These are phyloP conservation scores for Nanorana parkeri DNA, from an alignment of 2,113 vertebrate species.

Conservation along the genomic window DNA sequence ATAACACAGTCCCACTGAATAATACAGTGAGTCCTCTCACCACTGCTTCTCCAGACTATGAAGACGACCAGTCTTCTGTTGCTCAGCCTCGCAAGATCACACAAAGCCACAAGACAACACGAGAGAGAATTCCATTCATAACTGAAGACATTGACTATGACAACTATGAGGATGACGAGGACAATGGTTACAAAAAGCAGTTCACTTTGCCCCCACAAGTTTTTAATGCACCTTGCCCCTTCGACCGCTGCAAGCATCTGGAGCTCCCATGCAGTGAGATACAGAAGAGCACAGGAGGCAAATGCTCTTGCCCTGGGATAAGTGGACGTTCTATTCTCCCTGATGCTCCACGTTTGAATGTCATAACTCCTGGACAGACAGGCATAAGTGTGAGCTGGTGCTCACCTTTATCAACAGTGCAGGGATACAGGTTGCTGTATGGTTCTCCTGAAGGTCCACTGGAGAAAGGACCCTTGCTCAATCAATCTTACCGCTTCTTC, in stretches of 20 bases:
- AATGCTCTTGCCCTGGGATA: conserved; percentile 66
- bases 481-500: conserved; percentile 58
- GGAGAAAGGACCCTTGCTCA: conserved; percentile 44
- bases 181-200: background rate
- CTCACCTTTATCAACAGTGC: conserved; percentile 64
- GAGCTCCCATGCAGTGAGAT: conserved; percentile 65
- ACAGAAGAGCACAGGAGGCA: background rate
- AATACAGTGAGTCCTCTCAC: background rate
- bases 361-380: conserved; percentile 35
- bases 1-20: background rate
- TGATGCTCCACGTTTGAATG: conserved; percentile 56
- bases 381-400: conserved; percentile 63
- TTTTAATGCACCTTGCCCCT: conserved; percentile 55
- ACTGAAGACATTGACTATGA: conserved; percentile 19
- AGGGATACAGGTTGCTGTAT: conserved; percentile 62
- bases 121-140: conserved; percentile 17
- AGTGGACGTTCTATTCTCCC: conserved; percentile 55
- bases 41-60: background rate
- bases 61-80: background rate
- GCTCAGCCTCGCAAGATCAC: background rate
- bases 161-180: conserved; percentile 8
- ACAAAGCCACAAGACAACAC: conserved; percentile 13
- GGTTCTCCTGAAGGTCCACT: conserved; percentile 9
- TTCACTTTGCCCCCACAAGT: background rate
- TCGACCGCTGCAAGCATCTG: conserved; percentile 67